Evolutionary conservation across 2,113 vertebrate genomes (phyloP).

Genomic region (Passer montanus): DNA sequence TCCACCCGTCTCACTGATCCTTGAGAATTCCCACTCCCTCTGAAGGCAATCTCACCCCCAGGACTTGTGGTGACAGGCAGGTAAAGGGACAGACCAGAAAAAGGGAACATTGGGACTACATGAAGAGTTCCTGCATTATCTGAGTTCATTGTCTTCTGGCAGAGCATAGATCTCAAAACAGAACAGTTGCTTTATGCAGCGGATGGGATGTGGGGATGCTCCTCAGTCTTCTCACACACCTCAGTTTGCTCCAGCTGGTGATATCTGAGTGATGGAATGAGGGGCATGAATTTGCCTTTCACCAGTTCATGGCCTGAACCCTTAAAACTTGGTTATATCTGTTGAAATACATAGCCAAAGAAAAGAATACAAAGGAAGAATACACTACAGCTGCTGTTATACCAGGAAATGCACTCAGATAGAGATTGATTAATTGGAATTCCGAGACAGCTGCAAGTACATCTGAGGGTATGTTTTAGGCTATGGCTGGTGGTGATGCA

Average conservation of each 20-base stretch:
- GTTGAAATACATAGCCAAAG: background rate
- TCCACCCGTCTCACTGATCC: background rate
- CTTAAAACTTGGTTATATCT: background rate
- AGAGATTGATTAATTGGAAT: background rate
- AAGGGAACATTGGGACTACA: background rate
- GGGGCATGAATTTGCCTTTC: background rate
- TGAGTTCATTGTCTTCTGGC: background rate
- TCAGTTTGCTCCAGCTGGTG: background rate
- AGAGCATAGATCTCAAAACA: background rate
- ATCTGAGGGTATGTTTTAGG: background rate
- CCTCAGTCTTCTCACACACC: background rate
- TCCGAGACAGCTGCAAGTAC: background rate
- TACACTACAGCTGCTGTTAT: background rate
- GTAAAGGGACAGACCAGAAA: background rate
- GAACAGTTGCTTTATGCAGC: background rate
- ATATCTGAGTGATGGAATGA: background rate
- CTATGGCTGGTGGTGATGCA: background rate
- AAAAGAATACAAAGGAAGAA: background rate
- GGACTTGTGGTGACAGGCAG: background rate
- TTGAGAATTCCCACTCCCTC: background rate
- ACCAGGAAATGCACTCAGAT: background rate
- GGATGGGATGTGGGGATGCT: background rate
- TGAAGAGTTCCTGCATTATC: background rate
- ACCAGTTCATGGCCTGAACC: background rate
- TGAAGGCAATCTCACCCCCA: background rate